These are phyloP conservation scores for Harpagoxenus sublaevis DNA, from an alignment of 2,888 invertebrate genomes.

Conservation along the genomic window DNA sequence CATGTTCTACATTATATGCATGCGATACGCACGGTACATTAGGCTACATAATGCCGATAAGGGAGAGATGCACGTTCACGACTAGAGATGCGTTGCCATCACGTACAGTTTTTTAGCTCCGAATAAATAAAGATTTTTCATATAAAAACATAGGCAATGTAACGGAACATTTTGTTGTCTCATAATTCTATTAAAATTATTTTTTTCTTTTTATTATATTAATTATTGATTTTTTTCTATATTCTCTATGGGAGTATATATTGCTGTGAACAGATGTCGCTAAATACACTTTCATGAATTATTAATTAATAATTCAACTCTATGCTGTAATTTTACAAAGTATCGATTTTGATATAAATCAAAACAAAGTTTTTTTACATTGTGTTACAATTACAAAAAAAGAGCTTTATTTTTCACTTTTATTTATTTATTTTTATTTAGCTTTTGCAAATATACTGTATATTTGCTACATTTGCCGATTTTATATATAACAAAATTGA, in stretches of 20 bases:
- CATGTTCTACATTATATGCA: not conserved
- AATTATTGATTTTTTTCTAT: not conserved
- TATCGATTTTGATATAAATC: not conserved
- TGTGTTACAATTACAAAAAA: not conserved
- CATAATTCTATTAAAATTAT: not conserved
- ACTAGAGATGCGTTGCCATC: conserved; percentile 13
- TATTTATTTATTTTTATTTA: not conserved
- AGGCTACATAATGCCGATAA: conserved; percentile 16
- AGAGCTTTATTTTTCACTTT: not conserved
- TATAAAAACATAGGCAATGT: not conserved
- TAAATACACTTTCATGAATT: not conserved
- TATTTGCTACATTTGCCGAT: not conserved
- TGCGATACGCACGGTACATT: not conserved
- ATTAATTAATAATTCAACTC: not conserved
- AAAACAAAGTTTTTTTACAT: not conserved
- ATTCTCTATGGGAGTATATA: not conserved
- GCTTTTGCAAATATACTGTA: not conserved
- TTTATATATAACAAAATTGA: not conserved
- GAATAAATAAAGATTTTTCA: conserved; percentile 4
- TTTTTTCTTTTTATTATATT: not conserved
- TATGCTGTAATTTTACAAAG: not conserved
- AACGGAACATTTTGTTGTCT: not conserved
- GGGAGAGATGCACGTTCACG: conserved; percentile 23
- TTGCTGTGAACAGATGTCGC: conserved; percentile 20
- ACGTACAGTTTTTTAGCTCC: not conserved